Conservation (phyloP, 2,113 vertebrate species). For the Pedetes capensis region DNA sequence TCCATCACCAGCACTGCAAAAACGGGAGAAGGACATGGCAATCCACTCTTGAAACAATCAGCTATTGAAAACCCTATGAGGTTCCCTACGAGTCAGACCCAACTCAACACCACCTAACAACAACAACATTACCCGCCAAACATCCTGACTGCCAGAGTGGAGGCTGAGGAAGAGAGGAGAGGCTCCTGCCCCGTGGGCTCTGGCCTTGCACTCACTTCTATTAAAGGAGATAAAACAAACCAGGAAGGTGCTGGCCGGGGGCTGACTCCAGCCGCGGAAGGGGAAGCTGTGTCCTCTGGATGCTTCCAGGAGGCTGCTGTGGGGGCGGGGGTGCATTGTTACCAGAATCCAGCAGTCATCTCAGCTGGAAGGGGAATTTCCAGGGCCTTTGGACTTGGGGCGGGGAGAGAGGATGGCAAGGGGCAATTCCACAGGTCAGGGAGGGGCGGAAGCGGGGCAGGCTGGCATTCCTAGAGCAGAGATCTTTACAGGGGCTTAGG, state of each 20-base stretch:
- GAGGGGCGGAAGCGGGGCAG: background rate
- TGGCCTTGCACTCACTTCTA: conserved; percentile 21
- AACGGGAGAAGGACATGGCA: too few relatives aligned
- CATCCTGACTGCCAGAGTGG: background rate
- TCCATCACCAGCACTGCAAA: too few relatives aligned
- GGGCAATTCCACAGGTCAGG: background rate
- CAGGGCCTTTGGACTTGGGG: conserved; percentile 5
- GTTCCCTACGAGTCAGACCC: too few relatives aligned
- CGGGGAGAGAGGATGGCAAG: background rate
- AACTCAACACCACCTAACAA: too few relatives aligned
- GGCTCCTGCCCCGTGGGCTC: background rate
- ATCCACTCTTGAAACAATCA: too few relatives aligned
- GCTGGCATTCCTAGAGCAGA: background rate
- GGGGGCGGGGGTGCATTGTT: background rate
- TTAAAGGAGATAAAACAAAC: conserved; percentile 43
- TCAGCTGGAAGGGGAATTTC: conserved; percentile 34
- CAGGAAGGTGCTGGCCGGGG: background rate
- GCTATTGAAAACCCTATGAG: too few relatives aligned
- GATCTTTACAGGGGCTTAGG: background rate
- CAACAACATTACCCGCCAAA: too few relatives aligned
- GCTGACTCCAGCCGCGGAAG: background rate
- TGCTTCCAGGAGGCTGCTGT: background rate
- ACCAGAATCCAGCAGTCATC: background rate
- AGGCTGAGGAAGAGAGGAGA: background rate
- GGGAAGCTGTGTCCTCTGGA: conserved; percentile 47